Conservation (phyloP, 2,113 vertebrate species). For the Salvator merianae region DNA sequence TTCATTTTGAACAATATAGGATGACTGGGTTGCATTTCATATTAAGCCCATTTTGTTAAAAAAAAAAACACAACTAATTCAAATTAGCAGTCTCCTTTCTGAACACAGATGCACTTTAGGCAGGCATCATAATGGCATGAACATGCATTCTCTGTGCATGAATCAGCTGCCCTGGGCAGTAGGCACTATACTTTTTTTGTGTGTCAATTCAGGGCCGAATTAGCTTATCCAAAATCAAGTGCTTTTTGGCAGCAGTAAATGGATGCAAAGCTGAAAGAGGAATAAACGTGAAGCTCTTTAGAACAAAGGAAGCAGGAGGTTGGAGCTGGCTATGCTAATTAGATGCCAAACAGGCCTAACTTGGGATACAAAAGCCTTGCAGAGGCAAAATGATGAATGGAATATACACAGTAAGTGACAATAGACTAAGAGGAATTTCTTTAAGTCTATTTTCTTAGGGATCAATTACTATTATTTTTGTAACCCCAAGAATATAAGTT, state of each 20-base stretch:
- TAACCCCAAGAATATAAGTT: constrained; percentile 3
- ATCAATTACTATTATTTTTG: constrained; percentile 15
- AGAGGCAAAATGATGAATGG: constrained; percentile 3
- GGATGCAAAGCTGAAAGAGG: neutral
- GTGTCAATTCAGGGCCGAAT: neutral
- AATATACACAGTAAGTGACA: neutral
- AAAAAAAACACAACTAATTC: neutral
- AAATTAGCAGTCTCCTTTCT: neutral
- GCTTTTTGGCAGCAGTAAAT: constrained; percentile 9
- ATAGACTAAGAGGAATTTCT: neutral
- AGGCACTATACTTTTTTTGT: neutral
- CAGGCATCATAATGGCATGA: neutral
- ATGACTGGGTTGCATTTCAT: neutral
- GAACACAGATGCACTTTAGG: neutral
- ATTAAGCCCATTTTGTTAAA: neutral
- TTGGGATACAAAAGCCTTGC: neutral
- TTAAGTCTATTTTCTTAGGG: constrained; percentile 12
- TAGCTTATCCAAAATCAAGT: constrained; percentile 12
- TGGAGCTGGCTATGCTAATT: neutral
- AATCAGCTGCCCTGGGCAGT: neutral
- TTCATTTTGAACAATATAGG: neutral
- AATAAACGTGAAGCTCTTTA: neutral
- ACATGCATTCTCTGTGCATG: neutral
- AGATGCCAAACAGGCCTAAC: neutral
- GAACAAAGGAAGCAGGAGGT: constrained; percentile 2